These are phyloP conservation scores for Gymnorhina tibicen DNA, from an alignment of 2,113 vertebrate genomes.

Conservation along the genomic window DNA sequence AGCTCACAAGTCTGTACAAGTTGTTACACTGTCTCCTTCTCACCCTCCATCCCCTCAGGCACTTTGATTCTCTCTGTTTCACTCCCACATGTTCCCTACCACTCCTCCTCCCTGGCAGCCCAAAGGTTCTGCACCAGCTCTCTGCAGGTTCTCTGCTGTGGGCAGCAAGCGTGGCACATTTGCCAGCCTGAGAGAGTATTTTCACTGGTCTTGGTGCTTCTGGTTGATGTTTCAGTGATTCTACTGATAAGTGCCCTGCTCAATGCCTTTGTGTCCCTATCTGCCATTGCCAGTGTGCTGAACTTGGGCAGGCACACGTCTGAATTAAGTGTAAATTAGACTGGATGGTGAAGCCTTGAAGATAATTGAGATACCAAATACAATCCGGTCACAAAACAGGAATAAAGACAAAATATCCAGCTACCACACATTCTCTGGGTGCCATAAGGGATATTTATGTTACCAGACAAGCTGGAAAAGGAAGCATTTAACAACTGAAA, in stretches of 20 bases:
- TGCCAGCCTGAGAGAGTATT: neutral
- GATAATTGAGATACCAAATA: neutral
- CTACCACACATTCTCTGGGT: neutral
- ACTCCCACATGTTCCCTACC: neutral
- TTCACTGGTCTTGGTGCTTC: neutral
- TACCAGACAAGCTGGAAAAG: neutral
- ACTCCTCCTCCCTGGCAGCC: neutral
- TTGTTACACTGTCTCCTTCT: constrained; percentile 25
- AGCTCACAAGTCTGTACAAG: neutral
- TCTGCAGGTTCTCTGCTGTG: neutral
- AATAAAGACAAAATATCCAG: neutral
- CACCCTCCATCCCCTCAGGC: constrained; percentile 17
- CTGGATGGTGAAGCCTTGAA: neutral
- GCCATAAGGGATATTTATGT: neutral
- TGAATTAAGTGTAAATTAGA: neutral
- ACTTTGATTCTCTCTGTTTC: neutral
- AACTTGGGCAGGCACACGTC: neutral
- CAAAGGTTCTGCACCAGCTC: constrained; percentile 27
- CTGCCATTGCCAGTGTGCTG: neutral
- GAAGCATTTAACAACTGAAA: neutral
- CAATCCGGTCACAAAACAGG: neutral
- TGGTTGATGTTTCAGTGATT: neutral
- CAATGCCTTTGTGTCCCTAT: neutral
- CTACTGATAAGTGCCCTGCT: neutral
- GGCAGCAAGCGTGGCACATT: constrained; percentile 1